Evolutionary conservation across 2,888 invertebrate species (phyloP).

Genomic region (Lamellibrachia satsuma): DNA sequence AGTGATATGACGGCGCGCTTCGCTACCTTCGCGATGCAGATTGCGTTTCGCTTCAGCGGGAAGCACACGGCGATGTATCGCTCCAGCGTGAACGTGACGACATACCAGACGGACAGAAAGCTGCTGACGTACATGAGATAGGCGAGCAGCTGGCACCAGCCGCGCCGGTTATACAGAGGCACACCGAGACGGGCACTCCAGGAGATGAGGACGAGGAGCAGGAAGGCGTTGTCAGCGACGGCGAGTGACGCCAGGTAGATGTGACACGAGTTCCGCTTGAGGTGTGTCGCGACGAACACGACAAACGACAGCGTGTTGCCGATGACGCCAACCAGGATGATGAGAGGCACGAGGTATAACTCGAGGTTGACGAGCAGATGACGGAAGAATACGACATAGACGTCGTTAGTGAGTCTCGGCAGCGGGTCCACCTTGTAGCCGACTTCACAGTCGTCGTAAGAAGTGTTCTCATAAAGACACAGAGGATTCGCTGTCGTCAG

Average conservation of each 20-base stretch:
- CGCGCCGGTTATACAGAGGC: constrained; percentile 23
- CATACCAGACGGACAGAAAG: constrained; percentile 40
- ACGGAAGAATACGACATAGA: neutral
- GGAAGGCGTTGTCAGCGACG: constrained; percentile 36
- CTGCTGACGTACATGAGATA: constrained; percentile 36
- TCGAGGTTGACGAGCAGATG: constrained; percentile 27
- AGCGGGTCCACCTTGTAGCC: neutral
- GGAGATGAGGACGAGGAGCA: constrained; percentile 29
- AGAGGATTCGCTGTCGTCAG: neutral
- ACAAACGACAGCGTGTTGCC: constrained; percentile 80
- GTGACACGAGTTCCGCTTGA: constrained; percentile 77
- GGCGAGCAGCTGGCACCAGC: neutral
- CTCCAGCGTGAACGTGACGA: constrained; percentile 39
- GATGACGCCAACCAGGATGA: constrained; percentile 76
- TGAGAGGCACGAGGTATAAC: constrained; percentile 75
- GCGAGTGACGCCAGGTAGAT: constrained; percentile 40
- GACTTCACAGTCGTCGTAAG: neutral
- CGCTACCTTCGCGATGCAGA: constrained; percentile 57
- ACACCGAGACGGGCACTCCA: constrained; percentile 31
- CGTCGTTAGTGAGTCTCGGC: neutral
- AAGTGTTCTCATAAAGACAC: neutral
- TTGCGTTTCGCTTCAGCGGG: constrained; percentile 31
- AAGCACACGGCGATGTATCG: constrained; percentile 38
- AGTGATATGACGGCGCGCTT: constrained; percentile 37
- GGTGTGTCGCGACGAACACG: constrained; percentile 79